A percentile compares a stretch with the other conserved stretches of the same genome.
Conservation (phyloP, 2,888 invertebrate genomes). For the Conistra vaccinii region DNA sequence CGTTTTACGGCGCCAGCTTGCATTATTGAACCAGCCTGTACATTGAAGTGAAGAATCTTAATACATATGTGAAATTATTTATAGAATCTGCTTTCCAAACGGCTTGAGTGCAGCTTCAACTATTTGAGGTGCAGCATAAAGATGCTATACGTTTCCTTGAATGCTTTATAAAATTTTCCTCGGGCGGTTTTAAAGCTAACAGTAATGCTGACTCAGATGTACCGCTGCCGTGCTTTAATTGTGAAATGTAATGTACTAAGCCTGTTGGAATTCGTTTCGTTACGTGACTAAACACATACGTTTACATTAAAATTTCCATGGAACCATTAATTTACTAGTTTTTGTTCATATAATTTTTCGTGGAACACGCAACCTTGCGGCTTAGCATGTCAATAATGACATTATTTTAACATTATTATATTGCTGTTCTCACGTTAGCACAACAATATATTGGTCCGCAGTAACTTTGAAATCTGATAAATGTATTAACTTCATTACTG, state of each 20-base stretch:
- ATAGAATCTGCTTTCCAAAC: constrained; percentile 68
- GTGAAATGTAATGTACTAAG: constrained; percentile 40
- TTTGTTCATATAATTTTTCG: constrained; percentile 72
- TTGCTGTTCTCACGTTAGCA: constrained; percentile 77
- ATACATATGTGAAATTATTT: constrained; percentile 77
- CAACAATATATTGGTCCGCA: constrained; percentile 59
- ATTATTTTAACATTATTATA: constrained; percentile 70
- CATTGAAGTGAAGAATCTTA: constrained; percentile 79
- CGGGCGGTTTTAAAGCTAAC: constrained; percentile 21
- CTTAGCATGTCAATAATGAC: constrained; percentile 75
- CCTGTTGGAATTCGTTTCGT: constrained; percentile 53
- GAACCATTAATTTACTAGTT: constrained; percentile 71
- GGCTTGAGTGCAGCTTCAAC: constrained; percentile 48
- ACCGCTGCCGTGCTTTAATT: constrained; percentile 36
- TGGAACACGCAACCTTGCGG: constrained; percentile 76
- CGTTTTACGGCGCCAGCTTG: constrained; percentile 83
- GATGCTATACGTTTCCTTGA: constrained; percentile 14
- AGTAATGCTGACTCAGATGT: constrained; percentile 21
- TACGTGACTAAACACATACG: constrained; percentile 70
- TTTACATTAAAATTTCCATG: constrained; percentile 70
- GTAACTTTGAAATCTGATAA: constrained; percentile 70
- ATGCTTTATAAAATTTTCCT: constrained; percentile 18
- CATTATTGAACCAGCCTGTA: constrained; percentile 83
- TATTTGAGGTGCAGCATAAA: constrained; percentile 34
- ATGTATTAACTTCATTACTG: constrained; percentile 72